Base-by-base conservation (phyloP, 37 sponge, comb jelly and placozoan genomes). In the Cliona cf. orientalis region DNA sequence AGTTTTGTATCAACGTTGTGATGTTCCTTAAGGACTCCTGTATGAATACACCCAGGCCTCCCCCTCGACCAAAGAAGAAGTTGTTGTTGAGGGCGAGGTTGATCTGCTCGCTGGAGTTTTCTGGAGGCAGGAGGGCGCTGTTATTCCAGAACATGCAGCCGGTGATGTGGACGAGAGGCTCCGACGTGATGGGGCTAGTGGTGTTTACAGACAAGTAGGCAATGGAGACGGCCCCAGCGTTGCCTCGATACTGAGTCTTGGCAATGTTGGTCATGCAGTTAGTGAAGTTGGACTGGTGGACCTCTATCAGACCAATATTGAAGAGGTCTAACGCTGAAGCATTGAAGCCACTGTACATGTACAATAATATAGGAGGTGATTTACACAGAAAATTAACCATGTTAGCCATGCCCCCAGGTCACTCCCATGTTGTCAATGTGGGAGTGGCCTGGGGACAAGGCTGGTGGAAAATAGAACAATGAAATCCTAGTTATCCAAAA, bases 41-140 rank as follows among this genome's bases (percentile, higher is more conserved):
- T 6, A 82, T 41, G 45, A 86, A 75, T 23, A 91, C 29, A 0
- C 87, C 71, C 2, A 82, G 0, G 12, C 69, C 87, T 23, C 91
- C 91, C 29, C 91, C 91, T 49, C 91, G 42, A 35, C 78, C 86
- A 56, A 33, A 70, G 40, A 74, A 83, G n/a, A 35, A 31, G 35
- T 83, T 22, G 21, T 65, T 39, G 46, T 74, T 63, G 56, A 83
- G 56, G 37, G 74, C 75, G 3, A 56, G 66, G 38, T 46, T 34
- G n/a, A 74, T 61, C 58, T 83, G 75, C 35, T 65, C 38, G 23
- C 1, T 36, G 4, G 57, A 41, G 42, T 33, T 2, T 1, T 57
- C 14, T 0, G 0, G 5, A 9, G 64, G 40, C 19, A 55, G 38
- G 11, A 37, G 55, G 7, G 71, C 78, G 6, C 34, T 69, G 78